A percentile compares a stretch with the other conserved stretches of the same genome.
These are phyloP conservation scores for Sycophaga agraensis DNA, from an alignment of 1,140 invertebrate genomes.

Conservation along the genomic window DNA sequence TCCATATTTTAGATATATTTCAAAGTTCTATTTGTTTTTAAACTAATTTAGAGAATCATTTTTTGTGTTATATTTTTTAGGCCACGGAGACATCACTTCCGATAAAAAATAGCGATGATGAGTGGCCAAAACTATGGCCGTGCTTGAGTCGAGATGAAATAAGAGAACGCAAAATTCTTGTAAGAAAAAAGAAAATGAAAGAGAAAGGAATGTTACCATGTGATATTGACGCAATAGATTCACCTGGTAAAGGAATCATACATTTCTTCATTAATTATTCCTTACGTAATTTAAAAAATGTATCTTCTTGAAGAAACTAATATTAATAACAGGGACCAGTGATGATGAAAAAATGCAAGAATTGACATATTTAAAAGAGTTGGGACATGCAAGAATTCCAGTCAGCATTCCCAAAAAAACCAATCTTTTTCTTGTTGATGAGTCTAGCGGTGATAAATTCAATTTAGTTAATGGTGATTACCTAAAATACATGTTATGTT, in stretches of 20 bases:
- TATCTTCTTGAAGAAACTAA: neutral
- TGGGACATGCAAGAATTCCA: conserved; percentile 42
- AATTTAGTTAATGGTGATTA: conserved; percentile 48
- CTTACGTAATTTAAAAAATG: too few relatives aligned
- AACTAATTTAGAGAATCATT: too few relatives aligned
- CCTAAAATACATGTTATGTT: conserved; percentile 13
- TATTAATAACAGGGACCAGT: conserved; percentile 7
- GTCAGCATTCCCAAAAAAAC: neutral
- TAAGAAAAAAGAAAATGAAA: conserved; percentile 23
- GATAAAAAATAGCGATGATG: neutral
- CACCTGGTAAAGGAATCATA: conserved; percentile 11
- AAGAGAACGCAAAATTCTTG: conserved; percentile 5
- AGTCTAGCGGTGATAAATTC: conserved; percentile 33
- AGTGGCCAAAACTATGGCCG: conserved; percentile 38
- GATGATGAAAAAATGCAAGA: conserved; percentile 30
- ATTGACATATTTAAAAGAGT: conserved; percentile 38
- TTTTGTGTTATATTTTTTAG: too few relatives aligned
- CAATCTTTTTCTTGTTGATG: conserved; percentile 31
- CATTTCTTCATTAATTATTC: neutral
- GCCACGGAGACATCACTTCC: too few relatives aligned
- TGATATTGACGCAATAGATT: conserved; percentile 26
- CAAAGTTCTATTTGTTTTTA: too few relatives aligned
- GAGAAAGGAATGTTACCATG: conserved; percentile 34
- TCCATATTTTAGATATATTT: too few relatives aligned
- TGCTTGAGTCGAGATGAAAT: conserved; percentile 33